Conservation (phyloP, 2,797 vertebrate genomes). For the Oryzias sinensis region DNA sequence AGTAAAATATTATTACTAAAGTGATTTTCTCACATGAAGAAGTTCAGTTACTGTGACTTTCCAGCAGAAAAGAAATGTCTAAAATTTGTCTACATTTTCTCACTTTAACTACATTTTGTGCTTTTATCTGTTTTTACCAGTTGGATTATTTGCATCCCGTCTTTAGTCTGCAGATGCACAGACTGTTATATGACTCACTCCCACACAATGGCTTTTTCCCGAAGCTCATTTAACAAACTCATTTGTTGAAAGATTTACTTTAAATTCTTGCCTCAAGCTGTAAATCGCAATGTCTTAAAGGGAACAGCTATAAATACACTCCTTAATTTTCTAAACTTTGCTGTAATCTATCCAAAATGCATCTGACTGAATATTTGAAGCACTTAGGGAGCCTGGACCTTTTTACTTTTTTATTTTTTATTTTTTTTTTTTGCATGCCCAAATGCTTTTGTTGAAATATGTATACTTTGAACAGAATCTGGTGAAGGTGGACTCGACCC, state of each 20-base stretch:
- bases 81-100: too few relatives aligned
- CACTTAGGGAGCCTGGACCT: conserved; percentile 3
- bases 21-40: too few relatives aligned
- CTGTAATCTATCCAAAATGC: conserved; percentile 11
- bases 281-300: conserved; percentile 2
- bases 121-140: conserved; percentile 12
- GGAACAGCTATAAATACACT: not conserved
- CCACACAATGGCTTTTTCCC: conserved; percentile 22
- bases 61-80: too few relatives aligned
- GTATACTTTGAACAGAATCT: too few relatives aligned
- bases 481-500: too few relatives aligned
- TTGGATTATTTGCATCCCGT: conserved; percentile 19
- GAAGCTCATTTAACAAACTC: conserved; percentile 27
- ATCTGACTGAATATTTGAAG: conserved; percentile 13
- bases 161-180: conserved; percentile 16
- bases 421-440: conserved; percentile 18
- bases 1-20: too few relatives aligned
- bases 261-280: conserved; percentile 12
- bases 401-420: too few relatives aligned
- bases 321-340: conserved; percentile 1
- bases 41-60: too few relatives aligned
- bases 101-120: too few relatives aligned
- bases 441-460: conserved; percentile 30
- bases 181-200: conserved; percentile 24
- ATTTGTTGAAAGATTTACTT: conserved; percentile 18